Percentiles rank a stretch among this genome's conserved stretches.
Evolutionary conservation across 2,797 vertebrate genomes (phyloP).

Genomic region (Phataginus tetradactyla): DNA sequence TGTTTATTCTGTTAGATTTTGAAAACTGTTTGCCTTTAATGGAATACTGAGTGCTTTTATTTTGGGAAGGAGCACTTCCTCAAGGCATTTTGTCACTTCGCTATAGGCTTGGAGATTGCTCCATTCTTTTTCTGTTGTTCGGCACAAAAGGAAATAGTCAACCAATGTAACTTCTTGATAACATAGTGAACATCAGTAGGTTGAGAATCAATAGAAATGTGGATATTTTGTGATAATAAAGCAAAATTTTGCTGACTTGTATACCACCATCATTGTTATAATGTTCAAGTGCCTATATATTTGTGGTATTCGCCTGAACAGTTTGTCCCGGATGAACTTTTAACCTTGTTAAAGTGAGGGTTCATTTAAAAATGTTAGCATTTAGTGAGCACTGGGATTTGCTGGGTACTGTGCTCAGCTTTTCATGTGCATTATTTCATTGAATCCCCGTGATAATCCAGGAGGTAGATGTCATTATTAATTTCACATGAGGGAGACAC

Average conservation of each 20-base stretch:
- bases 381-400: background rate
- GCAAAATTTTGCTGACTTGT: background rate
- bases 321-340: background rate
- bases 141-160: background rate
- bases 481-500: background rate
- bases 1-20: conserved; percentile 31
- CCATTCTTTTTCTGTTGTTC: background rate
- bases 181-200: background rate
- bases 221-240: conserved; percentile 17
- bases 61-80: background rate
- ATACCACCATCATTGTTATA: background rate
- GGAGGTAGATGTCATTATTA: background rate
- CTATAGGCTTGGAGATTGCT: background rate
- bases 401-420: background rate
- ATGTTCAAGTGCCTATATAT: background rate
- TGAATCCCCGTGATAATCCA: background rate
- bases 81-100: background rate
- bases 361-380: background rate
- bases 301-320: background rate
- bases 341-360: background rate
- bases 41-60: background rate
- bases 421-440: background rate
- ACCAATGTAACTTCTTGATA: background rate
- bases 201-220: background rate
- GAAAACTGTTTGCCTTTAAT: background rate